phyloP scores from a whole-genome alignment of 2,888 invertebrate genomes.

The Xestoiulus laeticollis region DNA sequence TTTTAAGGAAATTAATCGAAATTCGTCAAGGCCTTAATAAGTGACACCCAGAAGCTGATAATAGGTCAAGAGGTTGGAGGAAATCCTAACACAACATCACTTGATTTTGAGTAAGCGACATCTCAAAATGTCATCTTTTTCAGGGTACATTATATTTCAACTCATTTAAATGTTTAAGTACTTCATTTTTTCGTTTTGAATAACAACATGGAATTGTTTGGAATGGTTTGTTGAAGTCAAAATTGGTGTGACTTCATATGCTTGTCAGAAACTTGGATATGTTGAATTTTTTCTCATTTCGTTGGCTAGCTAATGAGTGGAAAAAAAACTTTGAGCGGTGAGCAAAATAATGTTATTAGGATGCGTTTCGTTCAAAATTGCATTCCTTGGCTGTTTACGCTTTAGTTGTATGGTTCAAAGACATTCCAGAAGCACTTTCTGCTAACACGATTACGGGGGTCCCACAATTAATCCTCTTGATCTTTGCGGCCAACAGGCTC shows the following conservation, averaged over 20 bases:
- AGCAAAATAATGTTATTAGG: conserved; percentile 30
- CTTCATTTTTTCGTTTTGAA: not conserved
- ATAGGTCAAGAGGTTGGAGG: not conserved
- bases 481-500: not conserved
- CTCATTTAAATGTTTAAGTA: not conserved
- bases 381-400: conserved; percentile 2
- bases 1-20: not conserved
- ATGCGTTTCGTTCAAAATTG: not conserved
- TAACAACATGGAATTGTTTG: not conserved
- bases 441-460: not conserved
- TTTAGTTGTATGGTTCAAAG: not conserved
- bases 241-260: not conserved
- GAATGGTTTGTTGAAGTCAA: not conserved
- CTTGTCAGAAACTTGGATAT: not conserved
- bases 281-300: not conserved
- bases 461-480: not conserved
- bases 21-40: not conserved
- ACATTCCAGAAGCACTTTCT: conserved; percentile 17
- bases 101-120: not conserved
- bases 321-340: not conserved
- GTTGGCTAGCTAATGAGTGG: not conserved
- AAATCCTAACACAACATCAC: not conserved
- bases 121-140: not conserved
- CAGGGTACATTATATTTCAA: not conserved
- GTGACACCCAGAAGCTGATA: not conserved